A percentile compares a stretch with the other conserved stretches of the same genome.
These are phyloP conservation scores for Aramus guarauna DNA, from an alignment of 2,113 vertebrate species.

Conservation along the genomic window DNA sequence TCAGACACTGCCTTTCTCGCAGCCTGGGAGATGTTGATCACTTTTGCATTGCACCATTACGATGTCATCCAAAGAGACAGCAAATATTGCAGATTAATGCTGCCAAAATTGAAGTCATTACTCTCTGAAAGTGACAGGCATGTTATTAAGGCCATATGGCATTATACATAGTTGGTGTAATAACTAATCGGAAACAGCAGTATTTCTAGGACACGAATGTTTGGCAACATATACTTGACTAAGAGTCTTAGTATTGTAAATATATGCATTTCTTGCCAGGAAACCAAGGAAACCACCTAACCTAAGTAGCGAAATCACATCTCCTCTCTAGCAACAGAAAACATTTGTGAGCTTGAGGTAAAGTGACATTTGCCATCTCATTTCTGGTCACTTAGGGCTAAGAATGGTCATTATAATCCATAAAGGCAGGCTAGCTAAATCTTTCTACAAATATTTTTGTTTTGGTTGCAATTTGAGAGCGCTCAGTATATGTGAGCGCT, in stretches of 20 bases:
- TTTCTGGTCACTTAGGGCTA: not conserved
- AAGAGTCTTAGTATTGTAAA: slow-evolving; percentile 14
- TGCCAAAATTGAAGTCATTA: slow-evolving; percentile 59
- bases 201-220: slow-evolving; percentile 7
- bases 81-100: slow-evolving; percentile 40
- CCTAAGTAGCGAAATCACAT: not conserved
- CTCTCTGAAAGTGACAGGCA: slow-evolving; percentile 16
- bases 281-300: slow-evolving; percentile 13
- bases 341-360: not conserved
- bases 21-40: not conserved
- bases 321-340: not conserved
- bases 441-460: not conserved
- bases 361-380: not conserved
- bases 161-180: slow-evolving; percentile 14
- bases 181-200: slow-evolving; percentile 36
- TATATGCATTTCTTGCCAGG: not conserved
- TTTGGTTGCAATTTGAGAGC: not conserved
- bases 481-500: not conserved
- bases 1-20: not conserved
- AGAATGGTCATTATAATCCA: not conserved
- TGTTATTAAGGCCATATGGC: slow-evolving; percentile 60
- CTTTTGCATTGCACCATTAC: slow-evolving; percentile 8
- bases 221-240: slow-evolving; percentile 30
- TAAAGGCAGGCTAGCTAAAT: not conserved
- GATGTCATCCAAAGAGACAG: slow-evolving; percentile 17